phyloP scores from a whole-genome alignment of 1,140 invertebrate genomes.

The Drosophila melanica region DNA sequence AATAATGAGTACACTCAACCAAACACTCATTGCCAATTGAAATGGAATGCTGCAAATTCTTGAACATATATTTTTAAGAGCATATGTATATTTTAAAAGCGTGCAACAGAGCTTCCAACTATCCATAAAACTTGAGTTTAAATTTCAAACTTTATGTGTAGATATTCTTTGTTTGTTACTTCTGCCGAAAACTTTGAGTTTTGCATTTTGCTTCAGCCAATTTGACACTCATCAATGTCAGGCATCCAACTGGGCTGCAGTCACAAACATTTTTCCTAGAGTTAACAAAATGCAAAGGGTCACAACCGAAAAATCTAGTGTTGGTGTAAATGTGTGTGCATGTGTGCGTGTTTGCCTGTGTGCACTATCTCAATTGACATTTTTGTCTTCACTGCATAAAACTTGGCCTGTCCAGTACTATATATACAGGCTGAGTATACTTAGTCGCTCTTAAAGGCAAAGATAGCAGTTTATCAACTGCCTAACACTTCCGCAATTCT shows the following conservation, averaged over 20 bases:
- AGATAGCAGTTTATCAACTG: constrained; percentile 12
- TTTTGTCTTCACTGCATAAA: constrained; percentile 7
- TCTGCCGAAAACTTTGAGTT: neutral
- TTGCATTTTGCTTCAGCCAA: neutral
- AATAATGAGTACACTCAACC: constrained; percentile 22
- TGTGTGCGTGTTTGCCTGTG: neutral
- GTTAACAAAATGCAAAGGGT: neutral
- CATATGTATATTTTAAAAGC: neutral
- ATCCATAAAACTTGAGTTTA: neutral
- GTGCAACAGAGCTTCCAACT: neutral
- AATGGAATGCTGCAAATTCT: constrained; percentile 7
- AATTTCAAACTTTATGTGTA: neutral
- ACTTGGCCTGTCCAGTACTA: neutral
- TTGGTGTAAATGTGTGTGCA: neutral
- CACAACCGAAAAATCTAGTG: neutral
- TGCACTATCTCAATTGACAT: constrained; percentile 16
- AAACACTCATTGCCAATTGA: constrained; percentile 9
- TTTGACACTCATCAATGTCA: constrained; percentile 14
- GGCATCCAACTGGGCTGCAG: neutral
- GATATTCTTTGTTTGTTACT: neutral
- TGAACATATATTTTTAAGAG: neutral
- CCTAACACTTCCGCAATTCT: neutral
- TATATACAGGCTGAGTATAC: neutral
- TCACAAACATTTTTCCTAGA: neutral
- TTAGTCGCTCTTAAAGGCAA: no score